These are phyloP conservation scores for Coptotermes formosanus DNA, from an alignment of 1,140 invertebrate genomes.

Conservation along the genomic window DNA sequence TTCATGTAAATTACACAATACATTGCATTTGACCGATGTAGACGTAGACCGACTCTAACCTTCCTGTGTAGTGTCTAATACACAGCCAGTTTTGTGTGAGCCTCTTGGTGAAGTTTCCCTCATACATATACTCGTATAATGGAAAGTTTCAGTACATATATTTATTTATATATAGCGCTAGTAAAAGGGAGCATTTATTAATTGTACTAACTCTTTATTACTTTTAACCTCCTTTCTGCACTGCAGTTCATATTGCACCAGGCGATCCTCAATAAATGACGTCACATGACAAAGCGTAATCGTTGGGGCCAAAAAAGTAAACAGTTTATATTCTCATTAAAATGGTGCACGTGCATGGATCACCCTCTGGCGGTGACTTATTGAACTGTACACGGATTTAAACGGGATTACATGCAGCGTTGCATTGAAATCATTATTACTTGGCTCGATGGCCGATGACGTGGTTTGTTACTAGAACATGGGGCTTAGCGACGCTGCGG, in stretches of 20 bases:
- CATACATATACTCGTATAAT: too few species aligned
- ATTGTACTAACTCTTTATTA: too few species aligned
- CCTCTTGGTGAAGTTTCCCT: too few species aligned
- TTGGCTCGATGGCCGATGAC: not conserved
- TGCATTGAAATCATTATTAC: slow-evolving; percentile 15
- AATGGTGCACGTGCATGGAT: not conserved
- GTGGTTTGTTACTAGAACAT: not conserved
- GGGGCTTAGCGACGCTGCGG: not conserved
- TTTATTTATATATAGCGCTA: too few species aligned
- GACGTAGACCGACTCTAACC: too few species aligned
- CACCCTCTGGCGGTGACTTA: slow-evolving; percentile 6
- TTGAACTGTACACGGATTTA: not conserved
- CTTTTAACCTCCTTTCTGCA: not conserved
- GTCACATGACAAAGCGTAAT: not conserved
- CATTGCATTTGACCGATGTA: too few species aligned
- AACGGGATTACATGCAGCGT: slow-evolving; percentile 2
- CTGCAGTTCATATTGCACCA: not conserved
- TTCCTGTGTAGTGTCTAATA: too few species aligned
- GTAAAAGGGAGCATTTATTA: too few species aligned
- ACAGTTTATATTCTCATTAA: slow-evolving; percentile 8
- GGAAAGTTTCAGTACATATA: too few species aligned
- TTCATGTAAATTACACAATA: too few species aligned
- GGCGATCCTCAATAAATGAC: not conserved
- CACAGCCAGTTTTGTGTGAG: too few species aligned
- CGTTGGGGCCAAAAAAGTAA: not conserved